phyloP scores from a whole-genome alignment of 2,888 invertebrate genomes.

The Rhagium mordax region DNA sequence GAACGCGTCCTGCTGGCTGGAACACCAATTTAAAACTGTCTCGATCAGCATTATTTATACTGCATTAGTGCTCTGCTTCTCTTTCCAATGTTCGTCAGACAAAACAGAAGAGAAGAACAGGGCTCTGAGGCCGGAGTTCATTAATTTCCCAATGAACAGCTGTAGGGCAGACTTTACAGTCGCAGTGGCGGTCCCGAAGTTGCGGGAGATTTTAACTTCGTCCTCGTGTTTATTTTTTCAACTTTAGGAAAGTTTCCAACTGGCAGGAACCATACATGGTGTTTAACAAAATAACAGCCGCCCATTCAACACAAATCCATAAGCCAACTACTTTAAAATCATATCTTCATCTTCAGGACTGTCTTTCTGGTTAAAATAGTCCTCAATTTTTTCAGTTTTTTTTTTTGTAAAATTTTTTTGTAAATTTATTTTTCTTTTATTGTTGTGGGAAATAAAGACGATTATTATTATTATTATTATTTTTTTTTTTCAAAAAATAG shows the following conservation, averaged over 20 bases:
- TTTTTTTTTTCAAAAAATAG: no score
- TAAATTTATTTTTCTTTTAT: no score
- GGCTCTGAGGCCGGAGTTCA: conserved; percentile 53
- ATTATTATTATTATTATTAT: no score
- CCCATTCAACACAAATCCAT: no score
- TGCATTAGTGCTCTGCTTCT: conserved; percentile 57
- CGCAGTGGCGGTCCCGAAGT: conserved; percentile 26
- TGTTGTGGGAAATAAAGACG: no score
- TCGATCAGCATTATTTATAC: conserved; percentile 60
- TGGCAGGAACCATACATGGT: no score
- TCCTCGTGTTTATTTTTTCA: neutral
- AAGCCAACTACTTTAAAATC: no score
- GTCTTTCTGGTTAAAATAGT: no score
- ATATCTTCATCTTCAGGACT: no score
- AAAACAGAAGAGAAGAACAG: conserved; percentile 51
- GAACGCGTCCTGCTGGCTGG: conserved; percentile 34
- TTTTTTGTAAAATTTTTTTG: no score
- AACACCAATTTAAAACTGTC: conserved; percentile 56
- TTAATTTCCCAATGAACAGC: conserved; percentile 61
- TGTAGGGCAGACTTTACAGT: conserved; percentile 45
- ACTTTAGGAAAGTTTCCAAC: neutral
- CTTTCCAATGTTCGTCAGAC: conserved; percentile 53
- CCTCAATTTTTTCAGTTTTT: no score
- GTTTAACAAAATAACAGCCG: no score
- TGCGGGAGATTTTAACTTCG: neutral